Conservation (phyloP, 2,888 invertebrate species). For the Microdon myrmicae region DNA sequence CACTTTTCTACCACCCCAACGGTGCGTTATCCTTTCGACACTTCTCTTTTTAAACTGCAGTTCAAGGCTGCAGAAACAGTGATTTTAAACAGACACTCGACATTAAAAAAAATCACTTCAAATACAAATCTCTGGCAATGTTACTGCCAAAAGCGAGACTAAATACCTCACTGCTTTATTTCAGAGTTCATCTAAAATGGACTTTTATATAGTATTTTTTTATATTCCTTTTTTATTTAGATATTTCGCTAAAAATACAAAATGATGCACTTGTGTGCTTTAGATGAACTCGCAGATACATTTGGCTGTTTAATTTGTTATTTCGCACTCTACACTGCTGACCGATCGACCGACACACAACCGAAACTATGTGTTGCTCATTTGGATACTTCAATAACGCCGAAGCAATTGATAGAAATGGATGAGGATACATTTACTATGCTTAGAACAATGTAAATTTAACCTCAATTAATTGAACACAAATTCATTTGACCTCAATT, state of each 20-base stretch:
- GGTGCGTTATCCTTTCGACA: no score
- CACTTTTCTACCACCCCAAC: no score
- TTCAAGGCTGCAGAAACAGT: no score
- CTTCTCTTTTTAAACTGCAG: no score
- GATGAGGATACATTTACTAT: no score
- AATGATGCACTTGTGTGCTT: slow-evolving; percentile 41
- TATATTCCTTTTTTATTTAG: slow-evolving; percentile 6
- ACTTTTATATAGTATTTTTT: slow-evolving; percentile 11
- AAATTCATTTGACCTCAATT: slow-evolving; percentile 50
- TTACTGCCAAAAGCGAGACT: no score
- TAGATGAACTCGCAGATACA: not conserved
- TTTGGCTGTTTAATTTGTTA: slow-evolving; percentile 14
- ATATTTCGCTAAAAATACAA: slow-evolving; percentile 51
- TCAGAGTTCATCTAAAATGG: no score
- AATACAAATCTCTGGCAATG: no score
- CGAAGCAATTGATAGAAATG: slow-evolving; percentile 7
- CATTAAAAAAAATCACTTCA: no score
- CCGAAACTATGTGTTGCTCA: slow-evolving; percentile 10
- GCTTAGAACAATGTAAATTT: slow-evolving; percentile 9
- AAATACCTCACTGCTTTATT: no score
- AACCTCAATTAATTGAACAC: slow-evolving; percentile 42
- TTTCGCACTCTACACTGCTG: slow-evolving; percentile 5
- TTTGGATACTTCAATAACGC: slow-evolving; percentile 24
- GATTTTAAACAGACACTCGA: no score
- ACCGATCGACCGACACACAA: not conserved